Conservation (phyloP, 1,140 invertebrate genomes). For the Sitophilus oryzae region DNA sequence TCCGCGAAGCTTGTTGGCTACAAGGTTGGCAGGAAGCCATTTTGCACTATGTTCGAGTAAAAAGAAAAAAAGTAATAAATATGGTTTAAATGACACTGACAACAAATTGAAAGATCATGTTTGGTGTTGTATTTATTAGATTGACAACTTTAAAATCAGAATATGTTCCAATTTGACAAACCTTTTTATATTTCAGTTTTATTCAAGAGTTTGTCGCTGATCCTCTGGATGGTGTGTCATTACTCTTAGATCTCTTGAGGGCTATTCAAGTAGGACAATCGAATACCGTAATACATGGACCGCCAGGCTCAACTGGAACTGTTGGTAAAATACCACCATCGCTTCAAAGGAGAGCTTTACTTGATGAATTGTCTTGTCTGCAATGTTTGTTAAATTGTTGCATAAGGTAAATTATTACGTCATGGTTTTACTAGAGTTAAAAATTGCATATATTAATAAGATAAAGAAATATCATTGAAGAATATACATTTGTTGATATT, state of each 20-base stretch:
- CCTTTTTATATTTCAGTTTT: constrained; percentile 57
- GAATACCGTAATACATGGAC: constrained; percentile 31
- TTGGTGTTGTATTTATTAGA: background rate
- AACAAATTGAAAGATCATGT: too few relatives aligned
- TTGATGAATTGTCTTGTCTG: constrained; percentile 84
- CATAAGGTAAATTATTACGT: too few relatives aligned
- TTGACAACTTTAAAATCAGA: background rate
- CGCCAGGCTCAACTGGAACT: constrained; percentile 39
- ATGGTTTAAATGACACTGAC: background rate
- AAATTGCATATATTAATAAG: too few relatives aligned
- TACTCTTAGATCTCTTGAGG: constrained; percentile 76
- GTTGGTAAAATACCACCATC: constrained; percentile 52
- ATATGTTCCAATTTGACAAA: background rate
- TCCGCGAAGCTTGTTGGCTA: constrained; percentile 11
- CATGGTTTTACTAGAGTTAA: too few relatives aligned
- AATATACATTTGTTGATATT: too few relatives aligned
- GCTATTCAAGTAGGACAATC: constrained; percentile 72
- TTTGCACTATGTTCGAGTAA: background rate
- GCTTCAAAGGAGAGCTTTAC: constrained; percentile 61
- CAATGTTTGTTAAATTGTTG: constrained; percentile 78
- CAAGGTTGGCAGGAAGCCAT: constrained; percentile 28
- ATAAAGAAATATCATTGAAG: too few relatives aligned
- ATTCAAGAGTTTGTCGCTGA: constrained; percentile 82
- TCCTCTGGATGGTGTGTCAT: constrained; percentile 73
- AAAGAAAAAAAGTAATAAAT: background rate